Conservation (phyloP, 1,140 invertebrate species). For the Procambarus clarkii region DNA sequence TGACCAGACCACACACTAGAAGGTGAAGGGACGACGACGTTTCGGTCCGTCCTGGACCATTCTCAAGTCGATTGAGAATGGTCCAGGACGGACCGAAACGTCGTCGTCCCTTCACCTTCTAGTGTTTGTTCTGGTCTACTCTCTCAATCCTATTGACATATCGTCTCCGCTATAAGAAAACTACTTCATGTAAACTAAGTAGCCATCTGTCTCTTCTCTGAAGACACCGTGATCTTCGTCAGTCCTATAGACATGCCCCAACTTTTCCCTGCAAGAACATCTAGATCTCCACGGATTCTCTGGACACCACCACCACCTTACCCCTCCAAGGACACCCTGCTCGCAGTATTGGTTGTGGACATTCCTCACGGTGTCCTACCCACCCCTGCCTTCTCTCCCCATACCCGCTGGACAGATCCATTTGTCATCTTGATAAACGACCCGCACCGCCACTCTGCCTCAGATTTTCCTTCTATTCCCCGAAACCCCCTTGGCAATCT, state of each 20-base stretch:
- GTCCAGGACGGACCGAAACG: too few relatives aligned
- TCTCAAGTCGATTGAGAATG: too few relatives aligned
- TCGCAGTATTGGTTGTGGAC: neutral
- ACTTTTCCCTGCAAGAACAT: neutral
- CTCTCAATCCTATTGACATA: too few relatives aligned
- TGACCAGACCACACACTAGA: too few relatives aligned
- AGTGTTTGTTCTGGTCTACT: too few relatives aligned
- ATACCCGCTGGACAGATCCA: slow-evolving; percentile 47
- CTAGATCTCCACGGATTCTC: neutral
- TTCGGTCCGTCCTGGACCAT: too few relatives aligned
- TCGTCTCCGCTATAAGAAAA: too few relatives aligned
- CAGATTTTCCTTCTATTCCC: slow-evolving; percentile 47
- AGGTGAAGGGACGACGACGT: too few relatives aligned
- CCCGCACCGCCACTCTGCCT: slow-evolving; percentile 36
- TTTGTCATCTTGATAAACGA: slow-evolving; percentile 59
- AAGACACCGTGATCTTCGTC: neutral
- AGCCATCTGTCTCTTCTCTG: neutral
- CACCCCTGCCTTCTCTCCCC: neutral
- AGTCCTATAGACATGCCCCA: neutral
- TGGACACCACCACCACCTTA: too few relatives aligned
- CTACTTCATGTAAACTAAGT: too few relatives aligned
- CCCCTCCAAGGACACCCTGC: neutral
- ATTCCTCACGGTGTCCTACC: neutral
- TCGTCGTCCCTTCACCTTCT: too few relatives aligned
- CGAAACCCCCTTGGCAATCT: neutral